phyloP scores from a whole-genome alignment of 2,113 vertebrate species.

The Erythrolamprus reginae region DNA sequence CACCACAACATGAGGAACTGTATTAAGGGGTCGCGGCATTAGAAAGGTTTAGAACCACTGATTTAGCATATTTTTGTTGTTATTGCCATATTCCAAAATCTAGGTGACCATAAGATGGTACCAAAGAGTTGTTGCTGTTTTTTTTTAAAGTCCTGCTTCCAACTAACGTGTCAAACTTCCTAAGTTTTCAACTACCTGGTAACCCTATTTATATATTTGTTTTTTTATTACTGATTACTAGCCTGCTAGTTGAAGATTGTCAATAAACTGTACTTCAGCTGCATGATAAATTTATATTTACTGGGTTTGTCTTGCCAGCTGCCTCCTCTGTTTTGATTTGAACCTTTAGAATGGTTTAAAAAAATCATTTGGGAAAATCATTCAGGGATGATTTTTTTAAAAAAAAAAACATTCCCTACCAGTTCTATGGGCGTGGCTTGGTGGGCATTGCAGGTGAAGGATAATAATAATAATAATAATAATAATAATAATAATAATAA shows the following conservation, averaged over 20 bases:
- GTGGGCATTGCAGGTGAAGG: too few relatives aligned
- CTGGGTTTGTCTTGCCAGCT: neutral
- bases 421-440: too few relatives aligned
- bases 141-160: neutral
- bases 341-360: neutral
- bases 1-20: too few relatives aligned
- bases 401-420: too few relatives aligned
- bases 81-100: neutral
- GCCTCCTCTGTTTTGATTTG: neutral
- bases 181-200: neutral
- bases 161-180: neutral
- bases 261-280: neutral
- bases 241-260: neutral
- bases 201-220: neutral
- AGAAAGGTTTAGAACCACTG: too few relatives aligned
- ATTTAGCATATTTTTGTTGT: neutral
- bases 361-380: neutral
- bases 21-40: too few relatives aligned
- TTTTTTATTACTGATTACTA: neutral
- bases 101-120: neutral
- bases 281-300: neutral
- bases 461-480: too few relatives aligned
- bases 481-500: too few relatives aligned
- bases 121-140: neutral
- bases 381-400: too few relatives aligned